These are phyloP conservation scores for Tretioscincus oriximinensis DNA, from an alignment of 2,113 vertebrate species.

Conservation along the genomic window DNA sequence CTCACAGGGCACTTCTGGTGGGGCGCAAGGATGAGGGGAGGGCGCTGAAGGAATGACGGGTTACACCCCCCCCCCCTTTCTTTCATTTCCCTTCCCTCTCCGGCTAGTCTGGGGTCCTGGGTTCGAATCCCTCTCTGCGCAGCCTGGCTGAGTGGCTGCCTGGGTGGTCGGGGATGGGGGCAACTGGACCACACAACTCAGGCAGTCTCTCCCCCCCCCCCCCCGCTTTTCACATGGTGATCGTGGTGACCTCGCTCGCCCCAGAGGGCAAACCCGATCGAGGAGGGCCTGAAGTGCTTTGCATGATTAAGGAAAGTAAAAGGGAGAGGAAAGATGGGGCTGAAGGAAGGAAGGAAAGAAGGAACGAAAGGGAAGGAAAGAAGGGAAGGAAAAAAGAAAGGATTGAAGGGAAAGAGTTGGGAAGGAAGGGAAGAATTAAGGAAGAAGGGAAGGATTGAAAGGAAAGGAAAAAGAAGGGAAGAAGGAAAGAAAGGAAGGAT, in stretches of 20 bases:
- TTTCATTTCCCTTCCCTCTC: too few species aligned
- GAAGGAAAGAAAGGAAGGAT: too few species aligned
- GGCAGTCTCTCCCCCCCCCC: not conserved
- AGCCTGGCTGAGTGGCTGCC: not conserved
- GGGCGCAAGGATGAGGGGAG: too few species aligned
- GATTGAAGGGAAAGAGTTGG: too few species aligned
- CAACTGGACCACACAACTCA: not conserved
- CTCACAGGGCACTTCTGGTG: too few species aligned
- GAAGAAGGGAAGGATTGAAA: too few species aligned
- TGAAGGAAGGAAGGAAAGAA: too few species aligned
- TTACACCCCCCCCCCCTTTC: not conserved
- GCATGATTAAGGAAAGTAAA: not conserved
- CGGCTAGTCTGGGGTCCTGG: not conserved
- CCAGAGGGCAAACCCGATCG: not conserved
- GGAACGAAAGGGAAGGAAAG: too few species aligned
- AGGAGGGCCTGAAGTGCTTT: not conserved
- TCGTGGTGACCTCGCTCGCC: not conserved
- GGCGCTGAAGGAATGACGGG: too few species aligned
- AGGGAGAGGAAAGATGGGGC: not conserved
- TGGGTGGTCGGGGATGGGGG: not conserved
- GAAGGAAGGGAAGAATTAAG: too few species aligned
- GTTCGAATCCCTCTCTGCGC: not conserved
- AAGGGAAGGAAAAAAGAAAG: too few species aligned
- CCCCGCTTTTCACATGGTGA: not conserved
- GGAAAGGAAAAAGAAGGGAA: too few species aligned